phyloP scores from a whole-genome alignment of 2,797 vertebrate species.

The Chiloscyllium punctatum region DNA sequence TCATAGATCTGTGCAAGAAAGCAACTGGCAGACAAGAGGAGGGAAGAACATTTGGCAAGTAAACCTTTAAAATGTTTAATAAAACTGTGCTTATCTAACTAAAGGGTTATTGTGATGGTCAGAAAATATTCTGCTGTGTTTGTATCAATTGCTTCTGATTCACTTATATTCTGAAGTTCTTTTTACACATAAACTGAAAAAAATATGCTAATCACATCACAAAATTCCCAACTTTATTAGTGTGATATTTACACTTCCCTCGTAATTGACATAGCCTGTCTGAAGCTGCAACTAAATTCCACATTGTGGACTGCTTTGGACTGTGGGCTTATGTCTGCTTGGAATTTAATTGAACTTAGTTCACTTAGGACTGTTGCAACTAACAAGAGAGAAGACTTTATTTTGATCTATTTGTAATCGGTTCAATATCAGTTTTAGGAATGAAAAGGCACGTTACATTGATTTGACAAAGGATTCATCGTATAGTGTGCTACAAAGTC shows the following conservation, averaged over 20 bases:
- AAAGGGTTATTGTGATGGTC: background rate
- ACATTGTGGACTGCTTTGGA: background rate
- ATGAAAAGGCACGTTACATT: background rate
- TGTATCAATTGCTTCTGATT: background rate
- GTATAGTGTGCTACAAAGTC: background rate
- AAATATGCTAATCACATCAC: background rate
- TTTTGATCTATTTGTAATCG: background rate
- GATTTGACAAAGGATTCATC: background rate
- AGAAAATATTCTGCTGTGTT: background rate
- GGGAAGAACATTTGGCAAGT: background rate
- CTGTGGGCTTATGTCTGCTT: background rate
- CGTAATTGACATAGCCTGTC: background rate
- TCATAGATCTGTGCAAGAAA: background rate
- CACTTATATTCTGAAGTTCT: background rate
- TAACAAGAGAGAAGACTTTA: background rate
- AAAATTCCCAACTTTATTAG: background rate
- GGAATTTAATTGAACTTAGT: background rate
- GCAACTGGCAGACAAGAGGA: background rate
- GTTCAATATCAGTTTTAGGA: background rate
- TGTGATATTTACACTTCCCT: background rate
- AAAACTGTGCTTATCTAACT: background rate
- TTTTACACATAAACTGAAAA: background rate
- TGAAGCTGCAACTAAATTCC: background rate
- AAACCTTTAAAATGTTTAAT: background rate
- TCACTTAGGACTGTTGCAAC: background rate